Percentiles rank a stretch among this genome's conserved stretches.
Conservation (phyloP, 1,140 invertebrate species). For the Ceratitis capitata region DNA sequence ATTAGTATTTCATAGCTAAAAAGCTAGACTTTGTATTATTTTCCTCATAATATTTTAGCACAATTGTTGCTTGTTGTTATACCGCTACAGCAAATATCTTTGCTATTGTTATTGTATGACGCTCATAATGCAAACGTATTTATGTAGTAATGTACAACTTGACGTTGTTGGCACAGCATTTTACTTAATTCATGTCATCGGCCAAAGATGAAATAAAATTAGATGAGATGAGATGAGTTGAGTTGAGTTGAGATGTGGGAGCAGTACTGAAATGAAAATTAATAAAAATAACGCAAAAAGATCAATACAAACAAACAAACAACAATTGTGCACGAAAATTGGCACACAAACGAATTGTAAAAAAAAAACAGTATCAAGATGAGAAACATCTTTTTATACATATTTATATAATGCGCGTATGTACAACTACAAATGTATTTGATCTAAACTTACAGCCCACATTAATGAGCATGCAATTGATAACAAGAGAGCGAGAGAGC, state of each 20-base stretch:
- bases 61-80: not conserved
- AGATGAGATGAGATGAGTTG: no score
- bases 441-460: not conserved
- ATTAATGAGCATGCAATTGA: not conserved
- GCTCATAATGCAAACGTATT: no score
- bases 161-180: slow-evolving; percentile 4
- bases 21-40: not conserved
- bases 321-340: not conserved
- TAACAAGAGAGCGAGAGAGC: not conserved
- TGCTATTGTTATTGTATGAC: not conserved
- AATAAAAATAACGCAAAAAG: not conserved
- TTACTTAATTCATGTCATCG: slow-evolving; percentile 23
- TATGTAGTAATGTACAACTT: slow-evolving; percentile 4
- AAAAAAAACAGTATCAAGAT: not conserved
- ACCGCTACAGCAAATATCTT: not conserved
- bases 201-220: slow-evolving; percentile 9
- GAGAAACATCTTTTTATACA: not conserved
- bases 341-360: not conserved
- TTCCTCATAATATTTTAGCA: not conserved
- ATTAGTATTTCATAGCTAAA: slow-evolving; percentile 4
- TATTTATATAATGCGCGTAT: not conserved
- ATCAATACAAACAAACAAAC: not conserved
- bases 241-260: not conserved
- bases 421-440: no score
- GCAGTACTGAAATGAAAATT: no score